Conservation (phyloP, 2,113 vertebrate genomes). For the Sylvilagus bachmani region DNA sequence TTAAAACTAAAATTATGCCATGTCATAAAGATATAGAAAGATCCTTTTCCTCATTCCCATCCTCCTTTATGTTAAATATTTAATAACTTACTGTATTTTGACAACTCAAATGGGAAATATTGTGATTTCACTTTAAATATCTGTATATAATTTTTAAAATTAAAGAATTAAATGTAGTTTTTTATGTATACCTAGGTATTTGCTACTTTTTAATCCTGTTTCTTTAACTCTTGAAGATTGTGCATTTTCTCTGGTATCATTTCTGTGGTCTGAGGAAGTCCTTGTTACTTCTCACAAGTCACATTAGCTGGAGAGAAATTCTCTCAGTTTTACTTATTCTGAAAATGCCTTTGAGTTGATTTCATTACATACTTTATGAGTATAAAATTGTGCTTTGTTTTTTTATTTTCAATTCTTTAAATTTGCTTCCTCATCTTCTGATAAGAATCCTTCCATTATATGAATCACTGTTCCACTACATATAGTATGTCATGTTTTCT, state of each 20-base stretch:
- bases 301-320: background rate
- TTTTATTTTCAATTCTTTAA: background rate
- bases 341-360: constrained; percentile 5
- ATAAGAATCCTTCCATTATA: background rate
- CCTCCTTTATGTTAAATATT: background rate
- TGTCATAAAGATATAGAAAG: background rate
- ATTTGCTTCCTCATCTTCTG: background rate
- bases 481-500: background rate
- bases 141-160: background rate
- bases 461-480: background rate
- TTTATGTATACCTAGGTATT: background rate
- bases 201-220: background rate
- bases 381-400: background rate
- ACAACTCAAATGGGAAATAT: background rate
- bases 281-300: background rate
- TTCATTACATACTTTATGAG: background rate
- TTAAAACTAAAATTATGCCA: background rate
- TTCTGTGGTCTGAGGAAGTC: background rate
- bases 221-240: background rate
- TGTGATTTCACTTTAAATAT: background rate
- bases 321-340: background rate
- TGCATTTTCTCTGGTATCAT: background rate
- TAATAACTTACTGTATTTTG: background rate
- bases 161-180: background rate
- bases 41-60: background rate